Evolutionary conservation across 2,797 vertebrate genomes (phyloP), one percentile per base, ranked within the genome.

Genomic region (Vipera ursinii): DNA sequence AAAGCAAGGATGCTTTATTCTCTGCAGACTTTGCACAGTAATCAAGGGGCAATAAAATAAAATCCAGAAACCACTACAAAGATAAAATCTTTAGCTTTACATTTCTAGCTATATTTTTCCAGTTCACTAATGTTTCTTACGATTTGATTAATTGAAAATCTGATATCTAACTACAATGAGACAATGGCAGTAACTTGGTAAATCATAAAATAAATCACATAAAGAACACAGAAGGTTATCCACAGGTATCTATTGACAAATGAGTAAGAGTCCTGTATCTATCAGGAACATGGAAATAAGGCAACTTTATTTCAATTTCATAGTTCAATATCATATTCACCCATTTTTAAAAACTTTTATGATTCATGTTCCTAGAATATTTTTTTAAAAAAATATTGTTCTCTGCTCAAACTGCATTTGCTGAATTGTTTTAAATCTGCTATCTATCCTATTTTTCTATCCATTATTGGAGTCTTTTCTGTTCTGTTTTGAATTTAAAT

Each of bases 201-300:
- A 92, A 51, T 24, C 20, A 14, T 59, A 91, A 90, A 86, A 91
- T 44, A 65, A 87, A 90, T 59, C 78, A 55, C 48, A 48, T 87
- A 86, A 24, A 90, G n/a, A 93, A 85, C 17, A 91, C 0, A 87
- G 24, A 91, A 93, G 88, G 28, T 91, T 69, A 92, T 28, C 14
- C 48, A 87, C 32, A 87, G 26, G 91, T 69, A 92, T 28, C 6
- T 22, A 89, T 48, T 88, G 69, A 91, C 20, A 26, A 89, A 7
- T 88, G 91, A 48, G 15, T 78, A 60, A 24, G 3, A 92, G 61
- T 10, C 2, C 26, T 28, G 44, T 86, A n/a, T 93, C 3, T 26
- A 57, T 94, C 78, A 59, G 86, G 13, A 1, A 89, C 12, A 20
- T 88, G 89, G 73, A 0, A 0, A 48, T 94, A 92, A 93, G 69